Percentiles rank a stretch among this genome's conserved stretches.
phyloP scores from a whole-genome alignment of 2,113 vertebrate species.

The Nycticorax nycticorax region DNA sequence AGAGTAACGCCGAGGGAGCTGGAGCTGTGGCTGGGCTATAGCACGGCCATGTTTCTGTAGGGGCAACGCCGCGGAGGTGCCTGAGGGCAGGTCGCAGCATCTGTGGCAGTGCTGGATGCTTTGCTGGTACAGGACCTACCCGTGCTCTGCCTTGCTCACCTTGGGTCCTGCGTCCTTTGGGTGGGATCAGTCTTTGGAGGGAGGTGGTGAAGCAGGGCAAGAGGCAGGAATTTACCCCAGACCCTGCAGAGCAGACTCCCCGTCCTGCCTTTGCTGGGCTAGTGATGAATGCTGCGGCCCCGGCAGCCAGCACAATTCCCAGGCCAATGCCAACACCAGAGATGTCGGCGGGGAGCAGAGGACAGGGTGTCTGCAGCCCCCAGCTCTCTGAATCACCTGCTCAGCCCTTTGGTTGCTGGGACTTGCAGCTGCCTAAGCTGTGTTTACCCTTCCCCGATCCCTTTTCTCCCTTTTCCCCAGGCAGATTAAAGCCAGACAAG shows the following conservation, averaged over 20 bases:
- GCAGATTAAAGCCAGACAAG: conserved; percentile 43
- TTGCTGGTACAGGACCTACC: not conserved
- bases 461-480: conserved; percentile 45
- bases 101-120: not conserved
- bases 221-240: not conserved
- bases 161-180: not conserved
- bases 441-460: conserved; percentile 35
- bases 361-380: not conserved
- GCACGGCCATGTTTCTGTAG: rapidly evolving
- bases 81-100: rapidly evolving
- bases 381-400: conserved; percentile 43
- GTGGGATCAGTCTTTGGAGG: not conserved
- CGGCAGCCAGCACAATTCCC: not conserved
- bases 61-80: rapidly evolving
- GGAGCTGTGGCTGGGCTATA: not conserved
- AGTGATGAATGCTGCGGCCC: rapidly evolving
- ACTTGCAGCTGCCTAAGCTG: conserved; percentile 40
- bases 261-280: not conserved
- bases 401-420: not conserved
- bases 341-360: not conserved
- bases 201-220: not conserved
- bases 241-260: not conserved
- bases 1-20: not conserved
- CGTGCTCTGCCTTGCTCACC: not conserved
- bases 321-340: not conserved